A percentile compares a stretch with the other conserved stretches of the same genome.
Conservation (phyloP, 2,113 vertebrate species). For the Aviceda subcristata region DNA sequence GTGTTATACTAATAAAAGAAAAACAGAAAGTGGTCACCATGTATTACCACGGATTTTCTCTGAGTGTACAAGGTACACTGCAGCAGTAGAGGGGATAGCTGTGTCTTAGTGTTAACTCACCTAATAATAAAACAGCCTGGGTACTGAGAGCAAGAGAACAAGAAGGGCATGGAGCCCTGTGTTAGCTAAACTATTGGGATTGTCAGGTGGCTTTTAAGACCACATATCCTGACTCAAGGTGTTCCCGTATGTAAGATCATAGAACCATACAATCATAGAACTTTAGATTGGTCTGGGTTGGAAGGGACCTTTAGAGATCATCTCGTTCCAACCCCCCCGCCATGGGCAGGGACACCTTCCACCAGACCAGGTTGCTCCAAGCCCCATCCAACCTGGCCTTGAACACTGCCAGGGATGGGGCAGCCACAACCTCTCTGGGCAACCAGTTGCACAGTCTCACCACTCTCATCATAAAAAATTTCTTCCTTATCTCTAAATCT, state of each 20-base stretch:
- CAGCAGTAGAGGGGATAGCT: background rate
- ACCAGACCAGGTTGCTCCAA: background rate
- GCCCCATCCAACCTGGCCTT: background rate
- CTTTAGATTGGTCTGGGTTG: background rate
- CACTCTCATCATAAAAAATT: background rate
- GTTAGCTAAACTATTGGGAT: background rate
- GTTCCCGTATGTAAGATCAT: background rate
- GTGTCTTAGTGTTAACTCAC: background rate
- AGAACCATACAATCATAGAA: background rate
- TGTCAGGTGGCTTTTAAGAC: background rate
- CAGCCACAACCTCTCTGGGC: background rate
- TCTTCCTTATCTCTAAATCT: background rate
- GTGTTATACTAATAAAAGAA: background rate
- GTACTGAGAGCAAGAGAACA: background rate
- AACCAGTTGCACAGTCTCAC: background rate
- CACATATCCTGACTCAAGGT: background rate
- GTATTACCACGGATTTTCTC: background rate
- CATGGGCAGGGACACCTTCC: background rate
- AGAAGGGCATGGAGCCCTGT: background rate
- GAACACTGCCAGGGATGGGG: background rate
- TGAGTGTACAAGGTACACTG: background rate
- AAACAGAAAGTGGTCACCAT: background rate
- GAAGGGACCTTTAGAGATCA: background rate
- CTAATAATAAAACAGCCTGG: background rate
- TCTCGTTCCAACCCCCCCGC: fast-evolving